Evolutionary conservation across 2,113 vertebrate genomes (phyloP).

Genomic region (Crotalus helleri): DNA sequence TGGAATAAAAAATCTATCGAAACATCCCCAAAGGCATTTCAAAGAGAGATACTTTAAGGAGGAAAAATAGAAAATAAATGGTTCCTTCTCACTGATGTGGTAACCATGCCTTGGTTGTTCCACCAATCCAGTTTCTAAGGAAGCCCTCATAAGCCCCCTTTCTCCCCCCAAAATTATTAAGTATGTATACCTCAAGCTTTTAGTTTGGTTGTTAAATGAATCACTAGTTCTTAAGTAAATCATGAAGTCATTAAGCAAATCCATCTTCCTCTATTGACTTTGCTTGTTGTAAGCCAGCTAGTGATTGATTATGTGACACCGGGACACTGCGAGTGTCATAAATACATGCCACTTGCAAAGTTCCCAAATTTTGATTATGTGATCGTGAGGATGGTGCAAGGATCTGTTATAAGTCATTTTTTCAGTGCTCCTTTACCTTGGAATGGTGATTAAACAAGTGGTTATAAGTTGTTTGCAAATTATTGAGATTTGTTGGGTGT

Average conservation of each 20-base stretch:
- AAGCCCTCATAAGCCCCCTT: neutral
- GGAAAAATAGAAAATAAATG: neutral
- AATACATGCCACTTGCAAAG: neutral
- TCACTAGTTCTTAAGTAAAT: neutral
- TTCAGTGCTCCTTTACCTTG: neutral
- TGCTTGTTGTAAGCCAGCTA: neutral
- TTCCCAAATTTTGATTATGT: neutral
- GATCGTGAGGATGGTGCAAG: neutral
- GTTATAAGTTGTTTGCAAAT: neutral
- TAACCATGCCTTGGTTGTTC: neutral
- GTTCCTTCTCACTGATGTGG: neutral
- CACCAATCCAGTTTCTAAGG: neutral
- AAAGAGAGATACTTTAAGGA: neutral
- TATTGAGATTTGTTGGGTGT: neutral
- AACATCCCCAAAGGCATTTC: neutral
- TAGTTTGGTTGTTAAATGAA: neutral
- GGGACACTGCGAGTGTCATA: neutral
- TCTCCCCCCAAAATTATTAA: neutral
- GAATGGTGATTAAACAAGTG: neutral
- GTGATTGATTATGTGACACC: neutral
- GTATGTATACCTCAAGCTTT: neutral
- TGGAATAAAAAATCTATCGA: neutral
- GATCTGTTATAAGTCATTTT: neutral
- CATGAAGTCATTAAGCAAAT: neutral
- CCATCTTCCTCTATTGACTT: neutral